These are phyloP conservation scores for Noctua janthe DNA, from an alignment of 2,888 invertebrate species.

Conservation along the genomic window DNA sequence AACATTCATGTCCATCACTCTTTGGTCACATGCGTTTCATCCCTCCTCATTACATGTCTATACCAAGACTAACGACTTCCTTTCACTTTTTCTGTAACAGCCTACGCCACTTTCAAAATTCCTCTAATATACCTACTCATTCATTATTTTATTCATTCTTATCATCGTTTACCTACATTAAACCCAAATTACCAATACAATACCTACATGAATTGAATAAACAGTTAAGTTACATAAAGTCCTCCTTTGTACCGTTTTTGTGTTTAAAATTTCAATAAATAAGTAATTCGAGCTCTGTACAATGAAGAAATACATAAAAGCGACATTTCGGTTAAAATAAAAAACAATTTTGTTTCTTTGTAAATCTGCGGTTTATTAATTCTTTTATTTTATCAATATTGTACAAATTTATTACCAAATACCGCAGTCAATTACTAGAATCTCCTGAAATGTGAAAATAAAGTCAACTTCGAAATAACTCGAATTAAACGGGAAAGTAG, in stretches of 20 bases:
- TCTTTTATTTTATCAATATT: neutral
- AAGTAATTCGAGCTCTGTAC: neutral
- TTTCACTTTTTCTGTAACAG: too few species aligned
- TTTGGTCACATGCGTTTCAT: too few species aligned
- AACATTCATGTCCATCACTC: too few species aligned
- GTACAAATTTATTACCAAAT: neutral
- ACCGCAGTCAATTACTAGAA: neutral
- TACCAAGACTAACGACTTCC: too few species aligned
- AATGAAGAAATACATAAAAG: neutral
- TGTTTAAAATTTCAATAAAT: neutral
- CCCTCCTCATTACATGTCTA: too few species aligned
- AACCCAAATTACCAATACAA: neutral
- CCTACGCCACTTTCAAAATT: too few species aligned
- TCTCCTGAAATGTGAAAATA: conserved; percentile 11
- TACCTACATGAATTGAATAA: neutral
- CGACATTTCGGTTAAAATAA: neutral
- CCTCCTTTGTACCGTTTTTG: neutral
- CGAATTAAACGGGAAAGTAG: neutral
- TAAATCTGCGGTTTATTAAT: neutral
- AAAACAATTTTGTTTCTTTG: neutral
- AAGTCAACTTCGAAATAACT: neutral
- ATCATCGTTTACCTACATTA: neutral
- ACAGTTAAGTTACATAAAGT: neutral
- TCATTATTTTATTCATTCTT: too few species aligned
- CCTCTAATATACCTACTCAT: too few species aligned